Percentiles rank a stretch among this genome's conserved stretches.
phyloP scores from a whole-genome alignment of 2,113 vertebrate genomes.

The Myodes glareolus region DNA sequence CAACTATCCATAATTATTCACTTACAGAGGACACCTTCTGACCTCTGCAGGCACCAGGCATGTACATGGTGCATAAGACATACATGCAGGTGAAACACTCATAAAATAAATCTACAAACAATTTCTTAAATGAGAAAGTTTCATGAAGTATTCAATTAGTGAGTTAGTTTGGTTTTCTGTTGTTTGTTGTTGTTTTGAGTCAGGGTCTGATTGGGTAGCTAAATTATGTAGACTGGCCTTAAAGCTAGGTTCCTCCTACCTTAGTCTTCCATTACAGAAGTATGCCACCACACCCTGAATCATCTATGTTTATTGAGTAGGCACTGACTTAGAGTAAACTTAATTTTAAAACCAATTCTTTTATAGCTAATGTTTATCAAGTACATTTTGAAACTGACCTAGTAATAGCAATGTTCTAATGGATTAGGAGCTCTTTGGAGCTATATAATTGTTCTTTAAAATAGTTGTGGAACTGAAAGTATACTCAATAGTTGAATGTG shows the following conservation, averaged over 20 bases:
- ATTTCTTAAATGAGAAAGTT: neutral
- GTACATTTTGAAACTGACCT: neutral
- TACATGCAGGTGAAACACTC: neutral
- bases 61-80: neutral
- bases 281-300: neutral
- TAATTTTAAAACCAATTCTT: slow-evolving; percentile 44
- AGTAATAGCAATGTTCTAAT: slow-evolving; percentile 6
- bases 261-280: too few relatives aligned
- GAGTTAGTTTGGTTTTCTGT: neutral
- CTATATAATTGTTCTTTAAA: neutral
- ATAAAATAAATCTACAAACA: neutral
- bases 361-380: neutral
- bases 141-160: neutral
- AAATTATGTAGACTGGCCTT: neutral
- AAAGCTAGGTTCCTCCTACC: neutral
- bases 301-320: neutral
- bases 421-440: slow-evolving; percentile 31
- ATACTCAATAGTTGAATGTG: neutral
- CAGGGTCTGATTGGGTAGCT: neutral
- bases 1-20: neutral
- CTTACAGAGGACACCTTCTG: neutral
- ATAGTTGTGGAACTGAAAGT: neutral
- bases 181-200: neutral
- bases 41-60: neutral
- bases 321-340: neutral